phyloP scores from a whole-genome alignment of 2,888 invertebrate species.

The Spatulosminthurus flaviceps region DNA sequence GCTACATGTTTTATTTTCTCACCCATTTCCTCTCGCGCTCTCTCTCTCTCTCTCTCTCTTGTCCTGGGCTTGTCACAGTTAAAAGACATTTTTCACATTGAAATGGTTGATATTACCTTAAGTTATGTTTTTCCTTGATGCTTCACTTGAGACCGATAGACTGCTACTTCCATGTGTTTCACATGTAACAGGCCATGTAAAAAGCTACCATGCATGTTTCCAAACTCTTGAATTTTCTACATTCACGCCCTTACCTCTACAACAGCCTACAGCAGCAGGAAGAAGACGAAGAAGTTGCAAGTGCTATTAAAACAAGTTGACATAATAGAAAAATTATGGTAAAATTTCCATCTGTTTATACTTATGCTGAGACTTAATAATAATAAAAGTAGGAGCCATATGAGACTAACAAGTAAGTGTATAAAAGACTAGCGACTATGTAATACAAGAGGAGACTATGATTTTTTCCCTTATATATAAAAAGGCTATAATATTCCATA shows the following conservation, averaged over 20 bases:
- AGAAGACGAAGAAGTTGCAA: too few species aligned
- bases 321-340: background rate
- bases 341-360: conserved; percentile 1
- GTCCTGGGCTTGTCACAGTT: background rate
- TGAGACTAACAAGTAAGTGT: too few species aligned
- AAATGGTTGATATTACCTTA: conserved; percentile 43
- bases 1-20: background rate
- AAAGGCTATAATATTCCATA: background rate
- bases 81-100: conserved; percentile 23
- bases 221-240: too few species aligned
- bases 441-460: too few species aligned
- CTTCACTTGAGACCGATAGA: conserved; percentile 19
- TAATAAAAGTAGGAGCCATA: background rate
- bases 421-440: too few species aligned
- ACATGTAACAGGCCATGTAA: conserved; percentile 10
- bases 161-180: conserved; percentile 29
- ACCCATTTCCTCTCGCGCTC: conserved; percentile 15
- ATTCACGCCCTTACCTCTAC: too few species aligned
- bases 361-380: background rate
- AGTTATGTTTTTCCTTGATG: conserved; percentile 41
- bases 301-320: background rate
- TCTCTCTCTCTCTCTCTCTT: background rate
- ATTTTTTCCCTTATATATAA: background rate
- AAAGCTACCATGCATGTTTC: background rate
- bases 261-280: too few species aligned